These are phyloP conservation scores for Columba guinea DNA, from an alignment of 2,797 vertebrate genomes.

Conservation along the genomic window DNA sequence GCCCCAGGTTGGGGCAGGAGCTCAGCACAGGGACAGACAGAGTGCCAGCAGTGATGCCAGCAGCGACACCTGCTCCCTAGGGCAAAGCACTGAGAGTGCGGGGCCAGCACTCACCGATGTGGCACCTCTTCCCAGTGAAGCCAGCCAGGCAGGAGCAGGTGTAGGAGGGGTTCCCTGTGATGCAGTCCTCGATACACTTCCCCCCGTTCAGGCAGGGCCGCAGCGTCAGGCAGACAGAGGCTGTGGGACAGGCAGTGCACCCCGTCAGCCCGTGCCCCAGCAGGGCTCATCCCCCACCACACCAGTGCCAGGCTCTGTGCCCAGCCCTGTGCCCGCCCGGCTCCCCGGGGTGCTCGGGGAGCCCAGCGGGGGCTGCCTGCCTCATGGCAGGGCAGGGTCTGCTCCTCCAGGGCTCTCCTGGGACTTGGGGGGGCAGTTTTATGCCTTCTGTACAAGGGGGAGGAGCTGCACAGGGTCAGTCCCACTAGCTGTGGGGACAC, in stretches of 20 bases:
- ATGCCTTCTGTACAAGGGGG: neutral
- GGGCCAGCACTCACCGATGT: slow-evolving; percentile 83
- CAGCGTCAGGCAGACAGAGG: slow-evolving; percentile 89
- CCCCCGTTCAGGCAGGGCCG: slow-evolving; percentile 94
- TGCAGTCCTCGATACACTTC: slow-evolving; percentile 94
- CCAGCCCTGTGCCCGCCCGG: neutral
- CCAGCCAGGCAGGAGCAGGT: slow-evolving; percentile 94
- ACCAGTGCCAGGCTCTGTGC: neutral
- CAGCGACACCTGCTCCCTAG: accelerated
- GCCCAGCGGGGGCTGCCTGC: neutral
- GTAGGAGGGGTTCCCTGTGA: slow-evolving; percentile 94
- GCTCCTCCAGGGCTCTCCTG: neutral
- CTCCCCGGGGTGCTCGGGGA: neutral
- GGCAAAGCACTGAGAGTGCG: accelerated
- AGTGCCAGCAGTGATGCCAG: neutral
- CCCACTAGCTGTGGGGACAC: neutral
- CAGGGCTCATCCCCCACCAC: neutral
- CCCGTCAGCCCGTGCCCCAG: neutral
- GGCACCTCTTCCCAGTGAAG: slow-evolving; percentile 91
- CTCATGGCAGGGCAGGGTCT: accelerated
- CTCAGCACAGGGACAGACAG: neutral
- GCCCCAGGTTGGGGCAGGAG: neutral
- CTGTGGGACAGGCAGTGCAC: slow-evolving; percentile 70
- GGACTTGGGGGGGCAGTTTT: neutral
- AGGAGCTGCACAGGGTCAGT: neutral